Conservation (phyloP, 2,888 invertebrate species). For the Nomada lathburiana region DNA sequence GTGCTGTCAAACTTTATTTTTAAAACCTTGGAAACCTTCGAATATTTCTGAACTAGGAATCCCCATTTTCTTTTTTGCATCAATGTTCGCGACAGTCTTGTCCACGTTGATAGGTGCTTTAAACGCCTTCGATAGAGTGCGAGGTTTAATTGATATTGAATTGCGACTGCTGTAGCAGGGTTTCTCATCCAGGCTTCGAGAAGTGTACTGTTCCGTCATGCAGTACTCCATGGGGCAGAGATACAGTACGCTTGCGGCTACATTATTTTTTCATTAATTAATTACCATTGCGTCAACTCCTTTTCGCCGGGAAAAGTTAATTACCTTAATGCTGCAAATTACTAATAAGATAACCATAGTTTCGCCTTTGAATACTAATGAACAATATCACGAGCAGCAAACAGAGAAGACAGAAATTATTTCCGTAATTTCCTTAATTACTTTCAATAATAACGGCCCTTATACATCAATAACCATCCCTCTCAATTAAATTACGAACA, state of each 20-base stretch:
- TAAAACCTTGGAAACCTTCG: background rate
- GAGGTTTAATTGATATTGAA: constrained; percentile 19
- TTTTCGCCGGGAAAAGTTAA: no score
- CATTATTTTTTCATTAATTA: no score
- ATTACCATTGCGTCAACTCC: no score
- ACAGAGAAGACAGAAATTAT: no score
- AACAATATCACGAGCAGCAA: no score
- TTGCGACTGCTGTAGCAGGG: constrained; percentile 4
- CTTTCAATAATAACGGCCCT: no score
- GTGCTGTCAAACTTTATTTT: constrained; percentile 17
- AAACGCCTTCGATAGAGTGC: background rate
- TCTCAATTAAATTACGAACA: no score
- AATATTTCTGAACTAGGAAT: background rate
- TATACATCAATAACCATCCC: no score
- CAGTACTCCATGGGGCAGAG: background rate
- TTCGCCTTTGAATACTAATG: no score
- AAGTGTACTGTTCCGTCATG: background rate
- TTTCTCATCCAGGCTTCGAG: background rate
- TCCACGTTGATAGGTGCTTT: background rate
- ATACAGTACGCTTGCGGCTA: background rate
- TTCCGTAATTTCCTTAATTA: no score
- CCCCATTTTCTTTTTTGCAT: background rate
- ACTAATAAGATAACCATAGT: no score
- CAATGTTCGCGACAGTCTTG: background rate
- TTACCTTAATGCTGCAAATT: no score